Base-by-base conservation (phyloP, 2,797 vertebrate species). In the Poecilia velifera region DNA sequence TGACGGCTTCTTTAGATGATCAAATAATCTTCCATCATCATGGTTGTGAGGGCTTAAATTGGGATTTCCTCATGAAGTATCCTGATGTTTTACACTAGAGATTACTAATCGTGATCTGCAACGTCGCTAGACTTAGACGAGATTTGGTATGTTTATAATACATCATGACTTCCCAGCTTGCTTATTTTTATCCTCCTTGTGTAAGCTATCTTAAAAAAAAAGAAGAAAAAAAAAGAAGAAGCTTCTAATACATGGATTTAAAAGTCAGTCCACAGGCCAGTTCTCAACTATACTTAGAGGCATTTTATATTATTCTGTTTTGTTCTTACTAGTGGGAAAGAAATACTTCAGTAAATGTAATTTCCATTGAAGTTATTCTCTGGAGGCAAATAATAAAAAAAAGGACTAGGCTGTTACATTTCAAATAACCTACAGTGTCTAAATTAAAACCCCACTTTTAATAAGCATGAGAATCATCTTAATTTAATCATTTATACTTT, bases 401-500 rank as follows among this genome's bases (percentile, higher is more conserved):
- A 90, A 88, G 81, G 79, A 90, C 84, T 76, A 18, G 68, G 72
- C 80, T 89, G 92, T 91, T 92, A 89, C 83, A 88, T 90, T 93
- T 88, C 78, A 89, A 94, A 92, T 91, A 88, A 93, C 86, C 89
- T 88, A 88, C 86, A 91, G 86, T 82, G 81, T 68, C 75, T 88
- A 89, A 93, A 94, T 93, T 91, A 93, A 94, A 93, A 81, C 68
- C 57, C 81, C 79, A 83, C 77, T 88, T 94, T 95, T 92, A 94
- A 94, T 93, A 93, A 91, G 89, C 91, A 90, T 88, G 85, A 84
- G 85, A 90, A 91, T 91, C 81, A 41, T 86, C 87, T 92, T 92
- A 92, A 93, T 94, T 93, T 78, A 95, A 93, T 94, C 86, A 94
- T 92, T 93, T 95, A 94, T 95, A 93, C 90, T 92, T 89, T 91